Evolutionary conservation across 2,888 invertebrate genomes (phyloP), one percentile per base, ranked within the genome.

Genomic region (Temnothorax unifasciatus): DNA sequence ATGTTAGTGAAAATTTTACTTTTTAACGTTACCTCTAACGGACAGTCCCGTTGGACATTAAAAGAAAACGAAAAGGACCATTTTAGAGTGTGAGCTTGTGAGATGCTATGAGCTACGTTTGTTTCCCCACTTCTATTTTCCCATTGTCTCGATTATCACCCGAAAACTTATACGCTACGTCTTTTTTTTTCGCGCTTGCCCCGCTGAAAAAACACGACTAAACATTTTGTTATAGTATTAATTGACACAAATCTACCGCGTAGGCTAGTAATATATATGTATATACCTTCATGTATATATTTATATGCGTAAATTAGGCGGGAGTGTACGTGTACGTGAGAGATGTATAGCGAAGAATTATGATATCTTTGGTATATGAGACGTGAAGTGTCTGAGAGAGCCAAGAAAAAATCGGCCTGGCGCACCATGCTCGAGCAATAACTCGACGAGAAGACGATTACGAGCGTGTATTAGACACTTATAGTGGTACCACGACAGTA

Each of bases 221-320:
- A 91, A 88, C 86, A 84, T 69, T 77, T 87, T 82, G 84, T 89
- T 90, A 87, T 69, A 85, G 87, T 91, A 90, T 92, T 92, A 92
- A 92, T 92, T 92, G 92, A 92, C 92, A 92, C 92, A 90, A 90
- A 92, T 87, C 92, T 92, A 91, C 88, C 89, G 91, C 90, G 87
- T 88, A 90, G 88, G 85, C 87, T 91, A 90, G 86, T 86, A 86
- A 87, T 85, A 87, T 84, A 81, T 61, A 87, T n/a, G 68, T 88
- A 86, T 79, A 86, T 87, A 79, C 54, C 29, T 76, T 29, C 66
- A 64, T 75, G 73, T 68, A 54, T 75, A 52, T 44, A 81, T 73
- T 44, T 21, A 75, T 44, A 41, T 64, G 74, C n/a, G 61, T 64
- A 63, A 81, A 71, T 81, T 71, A 71, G 74, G 61, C 50, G 13